A percentile compares a stretch with the other conserved stretches of the same genome.
Evolutionary conservation across 2,888 invertebrate species (phyloP).

Genomic region (Phrixothrix hirtus): DNA sequence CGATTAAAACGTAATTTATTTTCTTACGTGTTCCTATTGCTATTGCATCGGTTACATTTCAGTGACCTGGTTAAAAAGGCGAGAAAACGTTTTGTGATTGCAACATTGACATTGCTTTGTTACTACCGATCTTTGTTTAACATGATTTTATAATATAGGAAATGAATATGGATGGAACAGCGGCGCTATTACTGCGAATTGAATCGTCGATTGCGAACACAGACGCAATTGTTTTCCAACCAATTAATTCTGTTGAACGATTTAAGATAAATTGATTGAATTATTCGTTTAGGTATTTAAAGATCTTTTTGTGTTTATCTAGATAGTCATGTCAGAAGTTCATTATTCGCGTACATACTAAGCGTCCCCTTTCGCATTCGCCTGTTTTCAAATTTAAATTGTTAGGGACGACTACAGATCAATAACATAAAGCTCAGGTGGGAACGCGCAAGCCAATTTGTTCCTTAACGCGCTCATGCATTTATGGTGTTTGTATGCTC

Average conservation of each 20-base stretch:
- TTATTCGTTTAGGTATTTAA: too few species aligned
- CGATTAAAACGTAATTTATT: not conserved
- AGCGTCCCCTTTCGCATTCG: too few species aligned
- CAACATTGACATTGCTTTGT: slow-evolving; percentile 33
- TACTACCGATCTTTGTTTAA: not conserved
- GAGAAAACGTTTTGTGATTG: slow-evolving; percentile 24
- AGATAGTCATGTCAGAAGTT: not conserved
- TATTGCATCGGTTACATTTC: not conserved
- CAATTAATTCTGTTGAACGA: not conserved
- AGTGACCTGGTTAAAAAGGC: not conserved
- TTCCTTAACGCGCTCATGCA: too few species aligned
- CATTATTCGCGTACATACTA: not conserved
- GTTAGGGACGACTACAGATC: not conserved
- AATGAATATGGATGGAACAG: not conserved
- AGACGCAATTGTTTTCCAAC: not conserved
- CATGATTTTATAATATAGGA: not conserved
- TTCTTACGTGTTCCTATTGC: not conserved
- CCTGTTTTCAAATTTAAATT: too few species aligned
- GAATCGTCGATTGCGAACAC: not conserved
- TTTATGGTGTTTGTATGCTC: too few species aligned
- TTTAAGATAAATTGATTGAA: not conserved
- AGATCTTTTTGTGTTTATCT: too few species aligned
- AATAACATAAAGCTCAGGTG: too few species aligned
- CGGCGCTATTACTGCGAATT: not conserved
- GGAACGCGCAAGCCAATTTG: too few species aligned